Evolutionary conservation across 1,140 invertebrate genomes (phyloP), one percentile per base, ranked within the genome.

Genomic region (Mycetomoellerius zeteki): DNA sequence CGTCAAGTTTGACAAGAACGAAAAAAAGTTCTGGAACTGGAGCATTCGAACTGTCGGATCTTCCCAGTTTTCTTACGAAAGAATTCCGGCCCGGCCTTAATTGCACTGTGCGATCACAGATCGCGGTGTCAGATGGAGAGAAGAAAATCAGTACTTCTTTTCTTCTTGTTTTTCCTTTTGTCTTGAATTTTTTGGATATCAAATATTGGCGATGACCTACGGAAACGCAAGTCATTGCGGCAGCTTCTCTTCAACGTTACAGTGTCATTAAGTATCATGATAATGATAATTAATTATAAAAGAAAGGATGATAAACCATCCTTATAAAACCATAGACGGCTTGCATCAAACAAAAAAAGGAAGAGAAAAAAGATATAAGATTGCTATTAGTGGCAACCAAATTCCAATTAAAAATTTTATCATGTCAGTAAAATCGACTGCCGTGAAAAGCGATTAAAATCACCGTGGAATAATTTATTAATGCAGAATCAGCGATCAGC

Each of bases 301-400:
- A 43, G 33, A 30, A 72, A 86, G 75, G 85, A 85, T 91, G 89
- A 91, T 77, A 85, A 37, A 37, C 16, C 56, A 7, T 1, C 10
- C 7, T 60, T 71, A 56, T 24, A 24, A 50, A 21, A n/a, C 4
- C 33, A n/a, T 37, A 78, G 14, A 52, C 21, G 47, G 30, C 16
- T 7, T 16, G 24, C n/a, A 12, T 16, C 5, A 62, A n/a, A 56
- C 3, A 33, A 72, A 43, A 3, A 69, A 47, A 21, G 19, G 6
- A 12, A 7, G 21, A 50, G 27, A 16, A 72, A 37, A 50, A 71
- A 43, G 47, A 47, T 21, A 87, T 76, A 72, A 86, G 72, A 85
- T 10, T 58, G 33, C 7, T 60, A 21, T 10, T 21, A 47, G 27
- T 67, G 37, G 64, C 64, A 88, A 80, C 27, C 30, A 21, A 73